Percentiles rank a stretch among this genome's conserved stretches.
These are phyloP conservation scores for Acronicta psi DNA, from an alignment of 2,888 invertebrate genomes.

Conservation along the genomic window DNA sequence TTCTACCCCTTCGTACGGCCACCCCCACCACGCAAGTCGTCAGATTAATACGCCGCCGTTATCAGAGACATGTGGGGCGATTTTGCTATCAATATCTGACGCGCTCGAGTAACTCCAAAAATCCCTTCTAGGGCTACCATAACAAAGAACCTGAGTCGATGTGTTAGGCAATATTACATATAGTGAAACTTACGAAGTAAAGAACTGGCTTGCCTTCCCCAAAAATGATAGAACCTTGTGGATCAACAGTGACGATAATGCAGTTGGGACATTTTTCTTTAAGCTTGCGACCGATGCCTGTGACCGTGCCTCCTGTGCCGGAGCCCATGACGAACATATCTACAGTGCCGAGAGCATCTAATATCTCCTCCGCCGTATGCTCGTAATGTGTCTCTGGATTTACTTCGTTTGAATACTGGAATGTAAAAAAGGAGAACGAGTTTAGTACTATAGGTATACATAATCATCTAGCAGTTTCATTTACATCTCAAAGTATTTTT, in stretches of 20 bases:
- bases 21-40: too few relatives aligned
- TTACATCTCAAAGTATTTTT: too few relatives aligned
- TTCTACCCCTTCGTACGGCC: too few relatives aligned
- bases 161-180: background rate
- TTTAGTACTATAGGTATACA: too few relatives aligned
- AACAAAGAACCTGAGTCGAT: too few relatives aligned
- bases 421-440: background rate
- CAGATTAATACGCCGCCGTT: too few relatives aligned
- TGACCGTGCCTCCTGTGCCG: slow-evolving; percentile 97
- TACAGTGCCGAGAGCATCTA: slow-evolving; percentile 90
- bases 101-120: too few relatives aligned
- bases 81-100: too few relatives aligned
- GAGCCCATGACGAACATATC: slow-evolving; percentile 95
- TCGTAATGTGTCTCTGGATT: slow-evolving; percentile 99
- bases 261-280: slow-evolving; percentile 94
- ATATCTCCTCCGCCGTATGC: slow-evolving; percentile 96
- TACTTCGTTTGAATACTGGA: slow-evolving; percentile 94
- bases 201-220: slow-evolving; percentile 88
- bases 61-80: too few relatives aligned
- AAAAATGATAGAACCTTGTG: slow-evolving; percentile 91
- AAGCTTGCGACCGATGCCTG: slow-evolving; percentile 96
- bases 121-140: too few relatives aligned
- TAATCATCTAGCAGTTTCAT: too few relatives aligned
- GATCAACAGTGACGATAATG: slow-evolving; percentile 95
- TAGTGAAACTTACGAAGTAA: slow-evolving; percentile 59